These are phyloP conservation scores for Drosophila bifasciata DNA, from an alignment of 1,140 invertebrate species.

Conservation along the genomic window DNA sequence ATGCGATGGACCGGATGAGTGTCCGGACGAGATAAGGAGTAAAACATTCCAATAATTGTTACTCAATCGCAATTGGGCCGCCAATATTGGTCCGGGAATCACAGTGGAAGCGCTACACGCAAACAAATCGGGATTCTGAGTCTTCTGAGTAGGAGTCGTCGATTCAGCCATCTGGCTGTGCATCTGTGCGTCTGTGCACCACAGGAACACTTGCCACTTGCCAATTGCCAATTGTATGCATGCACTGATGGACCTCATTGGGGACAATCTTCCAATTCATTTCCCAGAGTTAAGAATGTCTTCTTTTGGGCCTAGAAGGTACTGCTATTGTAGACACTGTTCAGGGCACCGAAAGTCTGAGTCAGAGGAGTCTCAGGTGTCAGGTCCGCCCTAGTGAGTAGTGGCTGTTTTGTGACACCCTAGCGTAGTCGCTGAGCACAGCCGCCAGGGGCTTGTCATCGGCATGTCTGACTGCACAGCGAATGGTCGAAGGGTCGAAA, in stretches of 20 bases:
- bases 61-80: constrained; percentile 61
- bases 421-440: not conserved
- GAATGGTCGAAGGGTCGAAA: constrained; percentile 29
- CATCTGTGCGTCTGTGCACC: no score
- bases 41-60: constrained; percentile 71
- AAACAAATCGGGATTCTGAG: no score
- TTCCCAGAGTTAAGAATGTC: no score
- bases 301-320: no score
- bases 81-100: constrained; percentile 32
- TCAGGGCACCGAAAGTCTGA: no score
- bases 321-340: no score
- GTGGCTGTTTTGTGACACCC: not conserved
- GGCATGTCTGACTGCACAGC: constrained; percentile 63
- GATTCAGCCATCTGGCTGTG: not conserved
- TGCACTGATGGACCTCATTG: no score
- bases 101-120: constrained; percentile 24
- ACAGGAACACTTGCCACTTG: no score
- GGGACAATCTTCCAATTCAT: no score
- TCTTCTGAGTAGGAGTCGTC: not conserved
- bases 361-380: no score
- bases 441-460: constrained; percentile 38
- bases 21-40: constrained; percentile 17
- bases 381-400: no score
- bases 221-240: no score
- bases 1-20: not conserved